These are phyloP conservation scores for Steatocranus sp. DNA, from an alignment of 2,797 vertebrate species.

Conservation along the genomic window DNA sequence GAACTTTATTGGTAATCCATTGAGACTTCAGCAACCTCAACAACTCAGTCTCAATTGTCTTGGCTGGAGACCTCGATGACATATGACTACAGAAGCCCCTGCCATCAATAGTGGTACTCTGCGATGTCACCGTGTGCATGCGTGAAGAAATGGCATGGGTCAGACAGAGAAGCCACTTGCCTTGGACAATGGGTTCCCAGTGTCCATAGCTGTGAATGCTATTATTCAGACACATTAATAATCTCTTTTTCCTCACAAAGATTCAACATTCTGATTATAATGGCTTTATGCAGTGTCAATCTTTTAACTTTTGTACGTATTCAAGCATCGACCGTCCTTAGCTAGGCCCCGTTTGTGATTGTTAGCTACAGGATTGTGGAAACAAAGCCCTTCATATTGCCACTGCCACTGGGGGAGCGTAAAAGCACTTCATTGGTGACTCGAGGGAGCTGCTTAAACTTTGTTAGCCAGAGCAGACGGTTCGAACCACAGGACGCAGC, in stretches of 20 bases:
- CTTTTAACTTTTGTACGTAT: slow-evolving; percentile 53
- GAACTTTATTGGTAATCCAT: background rate
- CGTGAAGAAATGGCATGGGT: slow-evolving; percentile 52
- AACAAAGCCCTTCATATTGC: slow-evolving; percentile 26
- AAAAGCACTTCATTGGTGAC: slow-evolving; percentile 16
- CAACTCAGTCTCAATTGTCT: slow-evolving; percentile 21
- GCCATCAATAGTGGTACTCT: slow-evolving; percentile 65
- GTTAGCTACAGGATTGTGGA: slow-evolving; percentile 13
- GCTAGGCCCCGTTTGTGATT: slow-evolving; percentile 40
- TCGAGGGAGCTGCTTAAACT: slow-evolving; percentile 5
- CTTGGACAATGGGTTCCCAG: slow-evolving; percentile 72
- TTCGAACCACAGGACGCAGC: background rate
- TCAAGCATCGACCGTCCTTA: slow-evolving; percentile 41
- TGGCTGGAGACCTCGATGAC: slow-evolving; percentile 62
- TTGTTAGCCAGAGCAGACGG: slow-evolving; percentile 1
- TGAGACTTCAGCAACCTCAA: background rate
- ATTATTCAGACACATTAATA: slow-evolving; percentile 74
- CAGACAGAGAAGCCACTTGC: slow-evolving; percentile 56
- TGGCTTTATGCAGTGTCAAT: slow-evolving; percentile 44
- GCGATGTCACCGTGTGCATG: slow-evolving; percentile 72
- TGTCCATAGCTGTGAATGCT: slow-evolving; percentile 67
- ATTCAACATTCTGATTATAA: slow-evolving; percentile 50
- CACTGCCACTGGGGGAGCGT: slow-evolving; percentile 25
- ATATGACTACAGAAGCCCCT: slow-evolving; percentile 52
- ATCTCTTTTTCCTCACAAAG: slow-evolving; percentile 45